Evolutionary conservation across 1,140 invertebrate species (phyloP).

Genomic region (Helicorthomorpha holstii): DNA sequence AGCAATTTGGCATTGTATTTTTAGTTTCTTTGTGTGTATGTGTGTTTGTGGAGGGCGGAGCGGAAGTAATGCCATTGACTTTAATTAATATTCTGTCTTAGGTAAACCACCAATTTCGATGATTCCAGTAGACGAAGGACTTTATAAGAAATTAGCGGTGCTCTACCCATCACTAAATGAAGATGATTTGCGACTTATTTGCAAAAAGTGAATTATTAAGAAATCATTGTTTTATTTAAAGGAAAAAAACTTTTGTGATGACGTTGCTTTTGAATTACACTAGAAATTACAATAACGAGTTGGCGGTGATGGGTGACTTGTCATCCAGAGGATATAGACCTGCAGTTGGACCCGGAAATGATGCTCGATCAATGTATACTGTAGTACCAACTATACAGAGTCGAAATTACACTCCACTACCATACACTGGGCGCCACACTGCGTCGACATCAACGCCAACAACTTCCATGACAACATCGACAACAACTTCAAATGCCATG

Average conservation of each 20-base stretch:
- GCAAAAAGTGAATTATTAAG: not conserved
- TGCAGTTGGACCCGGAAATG: not conserved
- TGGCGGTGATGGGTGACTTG: slow-evolving; percentile 1
- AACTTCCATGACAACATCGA: not conserved
- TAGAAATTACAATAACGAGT: slow-evolving; percentile 1
- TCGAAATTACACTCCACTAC: not conserved
- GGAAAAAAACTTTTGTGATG: not conserved
- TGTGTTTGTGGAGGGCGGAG: too few relatives aligned
- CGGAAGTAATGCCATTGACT: too few relatives aligned
- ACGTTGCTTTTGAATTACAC: not conserved
- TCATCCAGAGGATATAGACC: not conserved
- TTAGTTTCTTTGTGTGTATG: too few relatives aligned
- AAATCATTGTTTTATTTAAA: too few relatives aligned
- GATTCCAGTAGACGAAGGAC: slow-evolving; percentile 1
- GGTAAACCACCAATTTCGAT: not conserved
- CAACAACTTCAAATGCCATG: not conserved
- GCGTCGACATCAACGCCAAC: not conserved
- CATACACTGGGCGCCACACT: not conserved
- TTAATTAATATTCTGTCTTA: not conserved
- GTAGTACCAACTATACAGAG: not conserved
- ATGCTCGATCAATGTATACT: not conserved
- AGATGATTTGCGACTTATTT: not conserved
- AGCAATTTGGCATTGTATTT: too few relatives aligned
- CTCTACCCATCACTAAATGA: not conserved
- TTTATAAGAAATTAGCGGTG: not conserved